These are phyloP conservation scores for Tenthredo distinguenda DNA, from an alignment of 2,888 invertebrate genomes.

Conservation along the genomic window DNA sequence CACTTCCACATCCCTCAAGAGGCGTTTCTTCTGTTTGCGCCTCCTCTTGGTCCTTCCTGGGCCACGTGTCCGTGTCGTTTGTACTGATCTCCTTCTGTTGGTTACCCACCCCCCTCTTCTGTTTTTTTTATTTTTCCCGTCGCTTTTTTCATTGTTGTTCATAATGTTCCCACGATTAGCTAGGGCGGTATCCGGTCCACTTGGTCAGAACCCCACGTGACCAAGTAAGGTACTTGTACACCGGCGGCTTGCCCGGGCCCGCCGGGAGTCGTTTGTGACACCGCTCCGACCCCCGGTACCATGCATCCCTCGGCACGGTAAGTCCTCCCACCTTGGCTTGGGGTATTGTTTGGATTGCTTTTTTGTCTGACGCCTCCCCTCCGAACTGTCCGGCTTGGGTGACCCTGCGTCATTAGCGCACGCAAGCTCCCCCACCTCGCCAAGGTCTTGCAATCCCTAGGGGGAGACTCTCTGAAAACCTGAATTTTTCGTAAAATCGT, in stretches of 20 bases:
- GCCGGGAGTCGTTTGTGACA: not conserved
- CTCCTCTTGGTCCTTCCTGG: no score
- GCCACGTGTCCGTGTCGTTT: no score
- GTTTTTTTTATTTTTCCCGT: not conserved
- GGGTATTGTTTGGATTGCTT: not conserved
- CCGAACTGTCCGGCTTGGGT: not conserved
- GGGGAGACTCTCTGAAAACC: no score
- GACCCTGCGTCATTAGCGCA: no score
- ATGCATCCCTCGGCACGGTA: not conserved
- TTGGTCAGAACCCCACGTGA: not conserved
- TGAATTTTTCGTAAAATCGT: not conserved
- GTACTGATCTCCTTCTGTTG: no score
- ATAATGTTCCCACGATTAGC: not conserved
- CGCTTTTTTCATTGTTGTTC: not conserved
- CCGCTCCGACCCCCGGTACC: not conserved
- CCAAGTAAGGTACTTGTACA: not conserved
- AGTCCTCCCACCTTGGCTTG: not conserved
- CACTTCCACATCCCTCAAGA: no score
- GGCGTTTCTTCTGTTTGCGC: no score
- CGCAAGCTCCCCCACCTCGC: no score
- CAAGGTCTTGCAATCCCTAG: no score
- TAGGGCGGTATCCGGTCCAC: not conserved
- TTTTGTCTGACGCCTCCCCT: conserved; percentile 31
- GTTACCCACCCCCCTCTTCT: no score
- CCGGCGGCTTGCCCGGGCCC: not conserved